A percentile compares a stretch with the other conserved stretches of the same genome.
These are phyloP conservation scores for Oplegnathus fasciatus DNA, from an alignment of 2,113 vertebrate genomes.

Conservation along the genomic window DNA sequence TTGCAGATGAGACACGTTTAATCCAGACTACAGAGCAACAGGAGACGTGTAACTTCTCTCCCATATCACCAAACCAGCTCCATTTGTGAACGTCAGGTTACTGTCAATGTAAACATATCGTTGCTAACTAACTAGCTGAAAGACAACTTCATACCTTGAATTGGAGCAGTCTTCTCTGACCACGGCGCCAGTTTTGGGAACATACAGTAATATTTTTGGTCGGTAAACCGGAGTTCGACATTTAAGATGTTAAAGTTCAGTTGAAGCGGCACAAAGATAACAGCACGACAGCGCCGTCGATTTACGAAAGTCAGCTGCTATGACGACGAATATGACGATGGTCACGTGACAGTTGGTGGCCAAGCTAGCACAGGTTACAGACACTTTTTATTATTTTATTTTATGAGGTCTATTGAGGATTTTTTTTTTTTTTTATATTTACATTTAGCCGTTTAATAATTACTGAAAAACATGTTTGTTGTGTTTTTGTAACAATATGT, in stretches of 20 bases:
- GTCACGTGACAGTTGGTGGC: constrained; percentile 43
- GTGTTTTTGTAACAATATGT: neutral
- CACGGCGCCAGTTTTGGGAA: neutral
- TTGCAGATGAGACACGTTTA: neutral
- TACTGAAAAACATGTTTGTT: neutral
- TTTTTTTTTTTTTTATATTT: too few species aligned
- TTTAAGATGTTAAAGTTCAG: neutral
- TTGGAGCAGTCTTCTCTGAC: neutral
- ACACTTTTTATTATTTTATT: neutral
- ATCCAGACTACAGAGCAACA: neutral
- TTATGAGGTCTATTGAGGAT: too few species aligned
- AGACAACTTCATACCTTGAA: constrained; percentile 50
- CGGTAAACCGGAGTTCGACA: neutral
- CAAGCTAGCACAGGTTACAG: too few species aligned
- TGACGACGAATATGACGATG: neutral
- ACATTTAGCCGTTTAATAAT: neutral
- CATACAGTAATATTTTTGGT: neutral
- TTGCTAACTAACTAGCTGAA: constrained; percentile 2
- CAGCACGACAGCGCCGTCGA: constrained; percentile 14
- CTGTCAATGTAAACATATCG: neutral
- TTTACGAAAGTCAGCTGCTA: constrained; percentile 40
- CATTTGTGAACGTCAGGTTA: neutral
- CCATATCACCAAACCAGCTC: neutral
- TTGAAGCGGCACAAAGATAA: neutral
- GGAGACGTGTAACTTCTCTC: constrained; percentile 18